phyloP scores from a whole-genome alignment of 2,797 vertebrate species.

The Gephyroberyx darwinii region DNA sequence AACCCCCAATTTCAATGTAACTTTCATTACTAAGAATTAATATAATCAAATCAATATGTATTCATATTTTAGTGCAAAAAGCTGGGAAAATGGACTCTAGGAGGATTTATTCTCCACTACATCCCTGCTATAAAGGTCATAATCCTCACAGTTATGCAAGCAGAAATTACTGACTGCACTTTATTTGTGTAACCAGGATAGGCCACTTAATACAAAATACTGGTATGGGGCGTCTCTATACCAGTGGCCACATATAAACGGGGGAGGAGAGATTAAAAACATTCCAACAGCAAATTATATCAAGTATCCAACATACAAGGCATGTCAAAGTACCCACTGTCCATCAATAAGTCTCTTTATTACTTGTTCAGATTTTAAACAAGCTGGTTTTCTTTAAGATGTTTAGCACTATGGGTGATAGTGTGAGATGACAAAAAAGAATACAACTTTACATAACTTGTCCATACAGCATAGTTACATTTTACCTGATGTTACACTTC shows the following conservation, averaged over 20 bases:
- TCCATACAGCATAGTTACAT: background rate
- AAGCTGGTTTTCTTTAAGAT: background rate
- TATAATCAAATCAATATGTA: background rate
- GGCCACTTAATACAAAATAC: background rate
- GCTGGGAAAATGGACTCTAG: background rate
- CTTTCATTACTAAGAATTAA: too few species aligned
- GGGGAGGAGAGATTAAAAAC: background rate
- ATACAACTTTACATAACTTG: background rate
- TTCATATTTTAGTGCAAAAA: background rate
- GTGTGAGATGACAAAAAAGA: background rate
- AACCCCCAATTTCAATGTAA: too few species aligned
- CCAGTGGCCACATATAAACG: background rate
- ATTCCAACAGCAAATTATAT: too few species aligned
- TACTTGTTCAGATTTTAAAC: background rate
- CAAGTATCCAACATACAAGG: background rate
- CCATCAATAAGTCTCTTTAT: background rate
- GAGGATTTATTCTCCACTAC: background rate
- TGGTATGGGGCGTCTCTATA: background rate
- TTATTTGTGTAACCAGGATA: background rate
- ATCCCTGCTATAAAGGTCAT: background rate
- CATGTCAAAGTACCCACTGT: background rate
- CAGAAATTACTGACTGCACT: background rate
- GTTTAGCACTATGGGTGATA: background rate
- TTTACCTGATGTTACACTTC: background rate
- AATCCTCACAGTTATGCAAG: background rate